Evolutionary conservation across 92 coral and sea anemone genomes (phyloP).

Genomic region (Micromussa lordhowensis): DNA sequence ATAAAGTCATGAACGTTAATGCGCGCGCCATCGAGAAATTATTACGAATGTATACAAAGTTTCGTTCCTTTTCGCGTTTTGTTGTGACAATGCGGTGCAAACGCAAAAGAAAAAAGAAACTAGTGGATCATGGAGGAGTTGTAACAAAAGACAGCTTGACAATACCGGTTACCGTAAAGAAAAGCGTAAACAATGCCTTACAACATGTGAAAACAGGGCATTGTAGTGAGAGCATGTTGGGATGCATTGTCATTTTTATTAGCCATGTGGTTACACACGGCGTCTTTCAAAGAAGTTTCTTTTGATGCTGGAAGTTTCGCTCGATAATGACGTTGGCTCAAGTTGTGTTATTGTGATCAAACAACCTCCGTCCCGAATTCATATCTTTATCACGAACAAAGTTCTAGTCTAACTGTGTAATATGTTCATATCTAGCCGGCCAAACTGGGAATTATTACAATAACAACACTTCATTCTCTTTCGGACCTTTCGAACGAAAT

Average conservation of each 20-base stretch:
- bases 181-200: constrained; percentile 45
- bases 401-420: background rate
- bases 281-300: background rate
- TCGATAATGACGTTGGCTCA: background rate
- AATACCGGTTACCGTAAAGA: constrained; percentile 35
- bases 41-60: background rate
- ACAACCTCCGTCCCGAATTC: background rate
- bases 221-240: constrained; percentile 47
- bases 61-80: background rate
- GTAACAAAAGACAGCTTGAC: constrained; percentile 34
- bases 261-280: constrained; percentile 55
- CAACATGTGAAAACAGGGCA: constrained; percentile 45
- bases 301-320: constrained; percentile 21
- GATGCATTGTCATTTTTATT: constrained; percentile 41
- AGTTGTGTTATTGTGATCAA: constrained; percentile 12
- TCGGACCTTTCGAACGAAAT: too few relatives aligned
- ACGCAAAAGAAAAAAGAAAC: constrained; percentile 6
- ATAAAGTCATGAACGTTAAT: background rate
- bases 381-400: constrained; percentile 9
- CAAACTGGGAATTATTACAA: constrained; percentile 5
- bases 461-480: constrained; percentile 9
- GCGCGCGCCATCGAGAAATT: background rate
- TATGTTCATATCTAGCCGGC: background rate
- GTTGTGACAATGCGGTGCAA: background rate
- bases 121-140: background rate